Percentiles rank a stretch among this genome's conserved stretches.
Conservation (phyloP, 2,113 vertebrate genomes). For the Hyperopisus bebe region DNA sequence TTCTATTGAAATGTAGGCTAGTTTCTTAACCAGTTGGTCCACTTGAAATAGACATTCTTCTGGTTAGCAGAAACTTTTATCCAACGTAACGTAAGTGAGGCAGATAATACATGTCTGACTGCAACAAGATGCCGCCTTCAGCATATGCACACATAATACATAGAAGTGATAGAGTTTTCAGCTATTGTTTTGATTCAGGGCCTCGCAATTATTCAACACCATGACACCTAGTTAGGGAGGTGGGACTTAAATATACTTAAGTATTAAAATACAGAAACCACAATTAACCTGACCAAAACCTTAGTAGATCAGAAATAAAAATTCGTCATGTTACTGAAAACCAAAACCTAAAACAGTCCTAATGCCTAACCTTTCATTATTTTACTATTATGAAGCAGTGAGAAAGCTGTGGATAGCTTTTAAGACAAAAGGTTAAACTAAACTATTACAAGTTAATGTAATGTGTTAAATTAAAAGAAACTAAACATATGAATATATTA, state of each 20-base stretch:
- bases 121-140: neutral
- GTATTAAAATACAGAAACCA: neutral
- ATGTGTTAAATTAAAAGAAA: neutral
- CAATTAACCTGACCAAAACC: neutral
- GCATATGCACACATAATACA: neutral
- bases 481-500: neutral
- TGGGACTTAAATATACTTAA: neutral
- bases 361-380: neutral
- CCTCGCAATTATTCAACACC: neutral
- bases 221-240: neutral
- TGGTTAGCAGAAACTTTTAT: neutral
- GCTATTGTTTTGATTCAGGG: neutral
- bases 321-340: neutral
- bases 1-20: neutral
- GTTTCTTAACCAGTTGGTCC: neutral
- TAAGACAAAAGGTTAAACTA: neutral
- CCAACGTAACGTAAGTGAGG: neutral
- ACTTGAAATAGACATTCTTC: neutral
- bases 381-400: neutral
- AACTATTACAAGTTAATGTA: neutral
- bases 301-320: neutral
- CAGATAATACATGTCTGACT: neutral
- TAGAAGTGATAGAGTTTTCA: neutral
- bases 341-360: neutral
- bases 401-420: neutral